Evolutionary conservation across 2,113 vertebrate species (phyloP).

Genomic region (Himantopus leucocephalus): DNA sequence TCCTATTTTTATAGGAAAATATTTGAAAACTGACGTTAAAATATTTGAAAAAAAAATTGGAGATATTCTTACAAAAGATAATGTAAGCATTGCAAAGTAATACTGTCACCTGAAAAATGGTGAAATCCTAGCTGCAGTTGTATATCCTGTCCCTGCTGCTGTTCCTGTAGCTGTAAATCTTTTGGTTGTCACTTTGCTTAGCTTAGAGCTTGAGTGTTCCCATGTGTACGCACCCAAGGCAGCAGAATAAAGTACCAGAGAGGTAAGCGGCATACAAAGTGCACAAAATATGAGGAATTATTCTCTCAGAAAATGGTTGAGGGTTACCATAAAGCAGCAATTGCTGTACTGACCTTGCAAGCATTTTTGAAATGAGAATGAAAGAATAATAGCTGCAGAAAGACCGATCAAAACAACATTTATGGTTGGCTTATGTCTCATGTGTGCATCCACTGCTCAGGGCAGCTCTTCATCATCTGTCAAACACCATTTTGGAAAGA

Average conservation of each 20-base stretch:
- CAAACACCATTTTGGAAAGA: neutral
- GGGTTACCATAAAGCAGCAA: neutral
- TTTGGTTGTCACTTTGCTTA: neutral
- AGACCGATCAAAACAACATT: neutral
- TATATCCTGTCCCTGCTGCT: neutral
- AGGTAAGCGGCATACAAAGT: neutral
- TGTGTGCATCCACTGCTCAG: neutral
- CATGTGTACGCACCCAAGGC: neutral
- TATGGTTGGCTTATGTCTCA: neutral
- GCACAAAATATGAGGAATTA: neutral
- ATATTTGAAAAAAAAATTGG: neutral
- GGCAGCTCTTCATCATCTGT: neutral
- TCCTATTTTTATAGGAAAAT: neutral
- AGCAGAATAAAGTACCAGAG: neutral
- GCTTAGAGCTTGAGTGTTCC: neutral
- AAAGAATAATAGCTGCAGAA: neutral
- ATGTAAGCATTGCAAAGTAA: neutral
- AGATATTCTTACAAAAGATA: neutral
- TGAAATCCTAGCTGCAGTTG: neutral
- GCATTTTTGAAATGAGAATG: neutral
- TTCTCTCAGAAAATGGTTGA: neutral
- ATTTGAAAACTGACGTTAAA: neutral
- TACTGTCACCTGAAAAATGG: neutral
- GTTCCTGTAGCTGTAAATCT: neutral
- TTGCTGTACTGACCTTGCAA: neutral